phyloP scores from a whole-genome alignment of 1,140 invertebrate species.

The Vanessa tameamea region DNA sequence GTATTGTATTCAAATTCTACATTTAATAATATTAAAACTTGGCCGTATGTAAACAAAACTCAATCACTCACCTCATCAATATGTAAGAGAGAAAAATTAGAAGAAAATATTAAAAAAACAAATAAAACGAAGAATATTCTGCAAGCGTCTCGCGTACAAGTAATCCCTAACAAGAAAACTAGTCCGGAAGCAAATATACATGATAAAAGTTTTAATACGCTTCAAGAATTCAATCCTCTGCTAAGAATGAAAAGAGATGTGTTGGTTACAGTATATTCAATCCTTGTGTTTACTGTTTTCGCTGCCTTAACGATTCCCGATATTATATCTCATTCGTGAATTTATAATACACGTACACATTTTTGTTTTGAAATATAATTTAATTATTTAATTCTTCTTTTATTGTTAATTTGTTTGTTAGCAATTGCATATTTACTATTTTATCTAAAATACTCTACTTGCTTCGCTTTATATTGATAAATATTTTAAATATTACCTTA shows the following conservation, averaged over 20 bases:
- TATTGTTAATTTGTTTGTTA: not conserved
- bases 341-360: not conserved
- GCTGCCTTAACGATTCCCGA: slow-evolving; percentile 67
- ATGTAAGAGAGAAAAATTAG: not conserved
- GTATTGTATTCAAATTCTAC: slow-evolving; percentile 31
- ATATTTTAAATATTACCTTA: too few species aligned
- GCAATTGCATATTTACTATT: too few species aligned
- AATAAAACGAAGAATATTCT: not conserved
- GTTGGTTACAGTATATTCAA: slow-evolving; percentile 68
- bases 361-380: slow-evolving; percentile 5
- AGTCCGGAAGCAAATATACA: not conserved
- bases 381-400: not conserved
- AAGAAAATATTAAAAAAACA: not conserved
- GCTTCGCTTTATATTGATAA: too few species aligned
- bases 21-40: slow-evolving; percentile 30
- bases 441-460: too few species aligned
- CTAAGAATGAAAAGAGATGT: slow-evolving; percentile 69
- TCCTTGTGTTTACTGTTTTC: slow-evolving; percentile 70
- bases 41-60: not conserved
- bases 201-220: not conserved
- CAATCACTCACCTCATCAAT: not conserved
- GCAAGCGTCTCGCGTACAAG: not conserved
- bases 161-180: not conserved
- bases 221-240: slow-evolving; percentile 32
- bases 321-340: slow-evolving; percentile 3